Conservation (phyloP, 2,113 vertebrate genomes). For the Zeus faber region DNA sequence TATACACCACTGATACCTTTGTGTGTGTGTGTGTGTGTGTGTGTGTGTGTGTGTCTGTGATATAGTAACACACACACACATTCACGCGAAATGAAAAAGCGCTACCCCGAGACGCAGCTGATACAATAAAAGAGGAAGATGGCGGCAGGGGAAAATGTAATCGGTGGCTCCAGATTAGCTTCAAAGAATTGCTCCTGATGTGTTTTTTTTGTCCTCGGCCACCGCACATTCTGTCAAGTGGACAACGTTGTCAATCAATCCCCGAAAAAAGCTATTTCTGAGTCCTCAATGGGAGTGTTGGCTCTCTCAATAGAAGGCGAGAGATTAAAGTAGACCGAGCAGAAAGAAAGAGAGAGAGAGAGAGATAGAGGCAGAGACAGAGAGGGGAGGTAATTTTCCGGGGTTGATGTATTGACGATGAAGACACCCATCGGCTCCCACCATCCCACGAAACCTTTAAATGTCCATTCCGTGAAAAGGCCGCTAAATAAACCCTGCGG, state of each 20-base stretch:
- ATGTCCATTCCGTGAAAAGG: too few species aligned
- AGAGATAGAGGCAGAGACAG: not conserved
- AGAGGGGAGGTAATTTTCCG: constrained; percentile 64
- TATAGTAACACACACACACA: too few species aligned
- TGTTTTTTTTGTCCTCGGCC: constrained; percentile 63
- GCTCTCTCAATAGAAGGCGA: constrained; percentile 69
- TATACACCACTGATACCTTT: too few species aligned
- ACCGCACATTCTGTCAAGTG: constrained; percentile 75
- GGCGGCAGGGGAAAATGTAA: constrained; percentile 66
- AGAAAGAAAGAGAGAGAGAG: constrained; percentile 66
- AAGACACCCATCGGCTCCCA: too few species aligned
- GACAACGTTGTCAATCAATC: constrained; percentile 81
- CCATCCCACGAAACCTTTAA: too few species aligned
- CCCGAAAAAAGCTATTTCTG: constrained; percentile 75
- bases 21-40: constrained; percentile 1
- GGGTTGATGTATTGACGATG: constrained; percentile 73
- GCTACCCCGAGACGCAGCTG: constrained; percentile 57
- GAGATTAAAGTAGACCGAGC: constrained; percentile 79
- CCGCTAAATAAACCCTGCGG: too few species aligned
- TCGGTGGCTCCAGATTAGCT: constrained; percentile 69
- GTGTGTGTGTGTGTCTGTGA: not conserved
- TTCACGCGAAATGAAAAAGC: too few species aligned
- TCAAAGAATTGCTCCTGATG: constrained; percentile 69
- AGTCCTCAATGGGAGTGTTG: constrained; percentile 74
- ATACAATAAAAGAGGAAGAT: constrained; percentile 68